These are phyloP conservation scores for Aethina tumida DNA, from an alignment of 1,140 invertebrate genomes.

Conservation along the genomic window DNA sequence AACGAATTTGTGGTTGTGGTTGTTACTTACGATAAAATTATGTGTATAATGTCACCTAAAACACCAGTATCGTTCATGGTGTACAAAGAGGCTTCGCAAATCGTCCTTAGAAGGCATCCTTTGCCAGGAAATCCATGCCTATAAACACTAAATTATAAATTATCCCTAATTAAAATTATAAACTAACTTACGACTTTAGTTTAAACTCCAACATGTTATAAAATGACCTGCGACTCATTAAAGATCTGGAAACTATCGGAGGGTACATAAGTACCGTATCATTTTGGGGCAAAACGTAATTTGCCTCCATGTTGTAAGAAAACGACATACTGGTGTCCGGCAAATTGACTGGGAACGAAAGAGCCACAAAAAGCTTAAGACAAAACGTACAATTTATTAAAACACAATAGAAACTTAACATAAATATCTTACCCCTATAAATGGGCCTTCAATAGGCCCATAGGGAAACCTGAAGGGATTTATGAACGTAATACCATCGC, in stretches of 20 bases:
- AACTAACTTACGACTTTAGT: constrained; percentile 35
- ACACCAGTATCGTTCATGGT: constrained; percentile 37
- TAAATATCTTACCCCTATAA: too few relatives aligned
- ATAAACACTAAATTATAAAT: constrained; percentile 16
- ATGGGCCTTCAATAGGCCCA: too few relatives aligned
- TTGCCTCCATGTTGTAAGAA: constrained; percentile 66
- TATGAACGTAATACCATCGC: too few relatives aligned
- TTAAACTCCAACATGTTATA: constrained; percentile 25
- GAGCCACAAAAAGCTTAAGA: constrained; percentile 43
- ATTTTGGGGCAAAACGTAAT: constrained; percentile 48
- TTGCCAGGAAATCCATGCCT: constrained; percentile 39
- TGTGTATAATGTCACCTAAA: constrained; percentile 39
- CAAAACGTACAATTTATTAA: too few relatives aligned
- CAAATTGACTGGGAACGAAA: constrained; percentile 59
- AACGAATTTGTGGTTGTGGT: neutral
- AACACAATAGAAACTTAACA: too few relatives aligned
- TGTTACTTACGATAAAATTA: constrained; percentile 39
- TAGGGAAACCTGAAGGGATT: too few relatives aligned
- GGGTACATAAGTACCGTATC: constrained; percentile 28
- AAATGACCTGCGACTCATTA: constrained; percentile 22
- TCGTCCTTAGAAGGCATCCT: constrained; percentile 36
- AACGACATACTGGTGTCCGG: constrained; percentile 58
- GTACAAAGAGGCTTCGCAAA: constrained; percentile 37
- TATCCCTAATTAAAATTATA: constrained; percentile 7
- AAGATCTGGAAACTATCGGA: constrained; percentile 23